Base-by-base conservation (phyloP, 2,888 invertebrate species). In the Sialis lutaria region DNA sequence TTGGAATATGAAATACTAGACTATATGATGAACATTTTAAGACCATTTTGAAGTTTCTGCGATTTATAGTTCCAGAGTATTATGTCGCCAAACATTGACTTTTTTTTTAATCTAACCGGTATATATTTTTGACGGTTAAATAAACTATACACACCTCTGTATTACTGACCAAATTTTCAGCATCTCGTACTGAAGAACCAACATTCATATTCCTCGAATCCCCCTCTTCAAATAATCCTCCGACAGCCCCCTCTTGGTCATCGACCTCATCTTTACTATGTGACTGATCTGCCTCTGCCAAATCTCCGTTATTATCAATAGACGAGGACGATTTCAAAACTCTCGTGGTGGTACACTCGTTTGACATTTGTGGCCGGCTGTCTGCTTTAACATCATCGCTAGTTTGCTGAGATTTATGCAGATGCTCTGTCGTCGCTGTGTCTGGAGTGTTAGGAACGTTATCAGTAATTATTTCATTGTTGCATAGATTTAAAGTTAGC, bases 231-330 rank as follows among this genome's bases (percentile, higher is more conserved):
- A 61, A 50, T 39, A 60, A 51, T 1, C 66, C 65, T 9, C 65
- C 65, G n/a, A 65, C 64, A 2, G 65, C 65, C 9, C 65, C 66
- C 49, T 64, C 63, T 37, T 60, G 60, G 13, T 60, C 60, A 40
- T 57, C 55, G 6, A 54, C 57, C 46, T 62, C 63, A 22, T 22
- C 22, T 22, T 22, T 22, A 7, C 67, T 71, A 54, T 80, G 72
- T 46, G 80, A 79, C 62, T 85, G 85, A 66, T 86, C 86, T 7
- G 85, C 85, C 63, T 86, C 86, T 0, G 85, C 84, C 52, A 86
- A 64, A 58, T 86, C 86, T 31, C 78, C 83, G 59, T 86, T 79
- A 51, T 75, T 73, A 60, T 73, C 74, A 22, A 22, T 22, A 22
- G 22, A 22, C 4, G 22, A 22, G 22, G 22, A 22, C 22, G 22